Conservation (phyloP, 2,888 invertebrate species). For the Clunio marinus region DNA sequence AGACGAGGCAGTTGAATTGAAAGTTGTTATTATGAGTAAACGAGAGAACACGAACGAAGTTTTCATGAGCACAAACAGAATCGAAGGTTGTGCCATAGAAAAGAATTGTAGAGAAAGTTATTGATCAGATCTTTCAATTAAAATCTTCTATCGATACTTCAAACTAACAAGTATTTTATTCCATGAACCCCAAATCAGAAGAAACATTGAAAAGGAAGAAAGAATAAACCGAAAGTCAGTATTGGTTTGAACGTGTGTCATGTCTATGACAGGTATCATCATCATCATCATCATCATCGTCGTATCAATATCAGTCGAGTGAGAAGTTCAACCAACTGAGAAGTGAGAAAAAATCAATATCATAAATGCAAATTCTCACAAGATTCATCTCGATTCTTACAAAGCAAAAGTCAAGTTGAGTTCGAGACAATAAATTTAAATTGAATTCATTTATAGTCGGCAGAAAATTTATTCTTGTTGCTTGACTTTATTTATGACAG, state of each 20-base stretch:
- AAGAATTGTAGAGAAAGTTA: not conserved
- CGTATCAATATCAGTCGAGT: not conserved
- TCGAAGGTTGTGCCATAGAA: conserved; percentile 1
- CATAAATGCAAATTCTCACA: not conserved
- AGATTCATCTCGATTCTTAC: not conserved
- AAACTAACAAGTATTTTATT: no score
- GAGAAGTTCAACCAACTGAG: conserved; percentile 19
- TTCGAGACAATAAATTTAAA: no score
- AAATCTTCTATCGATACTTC: no score
- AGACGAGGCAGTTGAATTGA: not conserved
- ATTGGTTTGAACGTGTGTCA: not conserved
- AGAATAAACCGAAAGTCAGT: not conserved
- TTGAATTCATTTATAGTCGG: no score
- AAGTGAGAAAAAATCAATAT: no score
- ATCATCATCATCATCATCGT: not conserved
- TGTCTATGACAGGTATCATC: conserved; percentile 1
- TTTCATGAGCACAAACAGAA: not conserved
- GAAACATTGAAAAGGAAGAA: not conserved
- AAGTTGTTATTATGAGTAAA: no score
- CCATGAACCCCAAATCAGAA: no score
- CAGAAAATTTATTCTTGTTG: no score
- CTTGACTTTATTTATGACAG: no score
- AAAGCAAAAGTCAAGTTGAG: no score
- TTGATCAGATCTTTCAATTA: no score
- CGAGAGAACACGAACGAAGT: conserved; percentile 8